Conservation (phyloP, 1,140 invertebrate species). For the Drosophila truncata region DNA sequence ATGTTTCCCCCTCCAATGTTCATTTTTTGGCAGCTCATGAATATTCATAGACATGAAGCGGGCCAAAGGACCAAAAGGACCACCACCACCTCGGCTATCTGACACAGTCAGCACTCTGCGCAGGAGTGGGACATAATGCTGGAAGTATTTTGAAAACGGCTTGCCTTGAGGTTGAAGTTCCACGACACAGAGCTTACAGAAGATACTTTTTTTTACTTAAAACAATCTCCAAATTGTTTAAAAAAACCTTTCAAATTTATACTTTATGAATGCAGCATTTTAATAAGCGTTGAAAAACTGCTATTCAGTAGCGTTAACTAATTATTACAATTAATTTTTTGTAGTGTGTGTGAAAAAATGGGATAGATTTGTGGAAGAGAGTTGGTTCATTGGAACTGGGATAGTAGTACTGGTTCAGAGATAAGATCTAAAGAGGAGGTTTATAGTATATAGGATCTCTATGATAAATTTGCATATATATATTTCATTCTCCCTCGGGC, state of each 20-base stretch:
- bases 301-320: not conserved
- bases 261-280: not conserved
- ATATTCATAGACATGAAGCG: constrained; percentile 81
- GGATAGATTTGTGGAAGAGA: not conserved
- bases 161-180: constrained; percentile 23
- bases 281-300: constrained; percentile 8
- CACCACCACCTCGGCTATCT: constrained; percentile 49
- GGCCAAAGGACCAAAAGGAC: constrained; percentile 51
- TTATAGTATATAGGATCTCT: not conserved
- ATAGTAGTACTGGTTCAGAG: not conserved
- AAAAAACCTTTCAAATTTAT: not conserved
- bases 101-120: constrained; percentile 47
- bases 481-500: not conserved
- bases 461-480: not conserved
- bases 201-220: not conserved
- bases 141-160: constrained; percentile 31
- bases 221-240: not conserved
- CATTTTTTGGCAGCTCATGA: constrained; percentile 77
- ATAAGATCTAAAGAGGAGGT: not conserved
- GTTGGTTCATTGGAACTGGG: not conserved
- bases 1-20: constrained; percentile 40
- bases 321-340: constrained; percentile 6
- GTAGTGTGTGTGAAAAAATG: constrained; percentile 3
- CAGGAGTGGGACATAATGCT: constrained; percentile 17
- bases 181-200: too few species aligned